phyloP scores from a whole-genome alignment of 2,113 vertebrate genomes.

The Columba livia region DNA sequence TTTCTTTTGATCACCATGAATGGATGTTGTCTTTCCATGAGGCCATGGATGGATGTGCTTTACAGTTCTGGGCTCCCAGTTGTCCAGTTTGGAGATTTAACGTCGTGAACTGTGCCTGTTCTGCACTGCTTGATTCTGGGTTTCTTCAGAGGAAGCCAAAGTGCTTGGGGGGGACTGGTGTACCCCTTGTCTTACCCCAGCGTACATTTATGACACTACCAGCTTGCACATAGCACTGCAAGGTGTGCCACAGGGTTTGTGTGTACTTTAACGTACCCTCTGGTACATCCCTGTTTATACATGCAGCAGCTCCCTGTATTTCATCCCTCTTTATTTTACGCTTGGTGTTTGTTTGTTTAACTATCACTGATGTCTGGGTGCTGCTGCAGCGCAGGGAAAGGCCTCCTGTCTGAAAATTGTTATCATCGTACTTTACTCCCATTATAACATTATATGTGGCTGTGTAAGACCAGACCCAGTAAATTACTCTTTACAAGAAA shows the following conservation, averaged over 20 bases:
- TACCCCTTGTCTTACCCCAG: neutral
- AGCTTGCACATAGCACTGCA: neutral
- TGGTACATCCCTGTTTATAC: neutral
- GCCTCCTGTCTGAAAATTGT: neutral
- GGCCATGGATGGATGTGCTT: neutral
- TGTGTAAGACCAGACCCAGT: neutral
- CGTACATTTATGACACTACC: fast-evolving
- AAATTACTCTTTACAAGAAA: neutral
- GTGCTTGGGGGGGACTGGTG: neutral
- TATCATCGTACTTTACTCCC: neutral
- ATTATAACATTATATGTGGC: neutral
- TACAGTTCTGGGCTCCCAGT: neutral
- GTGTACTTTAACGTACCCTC: neutral
- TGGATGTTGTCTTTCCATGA: neutral
- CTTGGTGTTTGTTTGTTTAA: neutral
- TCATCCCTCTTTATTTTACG: neutral
- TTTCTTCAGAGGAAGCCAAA: neutral
- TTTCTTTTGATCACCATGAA: neutral
- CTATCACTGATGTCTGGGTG: neutral
- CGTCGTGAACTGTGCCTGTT: neutral
- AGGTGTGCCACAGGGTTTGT: fast-evolving
- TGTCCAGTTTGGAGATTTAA: neutral
- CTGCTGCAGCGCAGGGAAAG: neutral
- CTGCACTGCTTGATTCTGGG: neutral
- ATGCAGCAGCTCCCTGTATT: neutral